Percentiles rank a stretch among this genome's conserved stretches.
Evolutionary conservation across 1,140 invertebrate species (phyloP).

Genomic region (Panulirus ornatus): DNA sequence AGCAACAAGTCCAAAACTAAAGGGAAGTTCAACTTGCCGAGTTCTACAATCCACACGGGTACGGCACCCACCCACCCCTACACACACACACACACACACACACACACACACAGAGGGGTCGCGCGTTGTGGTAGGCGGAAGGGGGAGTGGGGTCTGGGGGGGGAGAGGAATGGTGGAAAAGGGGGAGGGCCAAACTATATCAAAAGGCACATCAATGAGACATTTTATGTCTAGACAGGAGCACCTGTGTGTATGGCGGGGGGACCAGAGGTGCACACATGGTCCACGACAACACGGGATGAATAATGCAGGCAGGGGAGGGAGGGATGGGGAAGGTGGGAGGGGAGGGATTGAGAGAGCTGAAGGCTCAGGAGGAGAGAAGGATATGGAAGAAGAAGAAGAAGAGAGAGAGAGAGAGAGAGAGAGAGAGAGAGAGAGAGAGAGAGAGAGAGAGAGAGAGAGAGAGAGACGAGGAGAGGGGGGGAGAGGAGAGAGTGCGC

Average conservation of each 20-base stretch:
- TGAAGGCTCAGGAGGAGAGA: constrained; percentile 30
- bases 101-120: no score
- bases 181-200: neutral
- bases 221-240: no score
- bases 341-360: neutral
- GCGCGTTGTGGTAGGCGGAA: neutral
- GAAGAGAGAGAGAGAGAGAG: constrained; percentile 47
- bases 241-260: neutral
- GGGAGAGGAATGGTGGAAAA: neutral
- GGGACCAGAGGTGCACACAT: no score
- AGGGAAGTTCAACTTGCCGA: no score
- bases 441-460: neutral
- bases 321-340: neutral
- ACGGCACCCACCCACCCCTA: no score
- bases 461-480: neutral
- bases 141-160: neutral
- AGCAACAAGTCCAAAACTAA: no score
- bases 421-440: neutral
- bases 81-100: no score
- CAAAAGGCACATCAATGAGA: no score
- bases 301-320: neutral
- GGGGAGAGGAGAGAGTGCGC: neutral
- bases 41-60: no score
- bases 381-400: constrained; percentile 28
- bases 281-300: no score